Evolutionary conservation across 1,140 invertebrate species (phyloP).

Genomic region (Lucilia sericata): DNA sequence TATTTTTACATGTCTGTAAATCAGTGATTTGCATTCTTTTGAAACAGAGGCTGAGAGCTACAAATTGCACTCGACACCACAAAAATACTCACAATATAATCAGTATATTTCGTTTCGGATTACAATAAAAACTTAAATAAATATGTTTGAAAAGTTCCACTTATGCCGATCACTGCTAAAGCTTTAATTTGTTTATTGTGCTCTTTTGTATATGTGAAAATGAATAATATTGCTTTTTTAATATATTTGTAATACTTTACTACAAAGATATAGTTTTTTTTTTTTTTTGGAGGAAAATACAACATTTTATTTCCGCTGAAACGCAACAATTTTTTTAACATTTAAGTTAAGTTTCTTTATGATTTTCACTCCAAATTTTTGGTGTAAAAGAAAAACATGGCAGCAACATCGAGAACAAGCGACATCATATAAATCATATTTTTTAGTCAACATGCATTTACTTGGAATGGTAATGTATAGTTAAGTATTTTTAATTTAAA

Average conservation of each 20-base stretch:
- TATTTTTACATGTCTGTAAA: too few relatives aligned
- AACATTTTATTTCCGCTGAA: conserved; percentile 26
- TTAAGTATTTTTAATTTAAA: too few relatives aligned
- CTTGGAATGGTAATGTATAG: too few relatives aligned
- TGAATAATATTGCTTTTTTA: neutral
- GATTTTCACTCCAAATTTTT: conserved; percentile 17
- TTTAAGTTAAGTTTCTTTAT: conserved; percentile 34
- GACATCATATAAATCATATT: conserved; percentile 35
- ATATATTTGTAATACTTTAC: neutral
- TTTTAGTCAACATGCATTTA: neutral
- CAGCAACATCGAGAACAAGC: conserved; percentile 19
- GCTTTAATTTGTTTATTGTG: too few relatives aligned
- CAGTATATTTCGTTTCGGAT: too few relatives aligned
- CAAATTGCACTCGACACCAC: too few relatives aligned
- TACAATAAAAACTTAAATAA: too few relatives aligned
- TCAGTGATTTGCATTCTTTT: too few relatives aligned
- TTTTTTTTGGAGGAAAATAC: neutral
- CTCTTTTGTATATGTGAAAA: neutral
- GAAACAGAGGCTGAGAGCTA: too few relatives aligned
- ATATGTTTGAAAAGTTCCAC: too few relatives aligned
- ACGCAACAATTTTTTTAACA: conserved; percentile 33
- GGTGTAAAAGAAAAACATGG: conserved; percentile 21
- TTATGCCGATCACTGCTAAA: too few relatives aligned
- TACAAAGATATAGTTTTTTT: neutral
- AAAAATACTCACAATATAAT: too few relatives aligned